Evolutionary conservation across 2,113 vertebrate genomes (phyloP).

Genomic region (Thalassoma bifasciatum): DNA sequence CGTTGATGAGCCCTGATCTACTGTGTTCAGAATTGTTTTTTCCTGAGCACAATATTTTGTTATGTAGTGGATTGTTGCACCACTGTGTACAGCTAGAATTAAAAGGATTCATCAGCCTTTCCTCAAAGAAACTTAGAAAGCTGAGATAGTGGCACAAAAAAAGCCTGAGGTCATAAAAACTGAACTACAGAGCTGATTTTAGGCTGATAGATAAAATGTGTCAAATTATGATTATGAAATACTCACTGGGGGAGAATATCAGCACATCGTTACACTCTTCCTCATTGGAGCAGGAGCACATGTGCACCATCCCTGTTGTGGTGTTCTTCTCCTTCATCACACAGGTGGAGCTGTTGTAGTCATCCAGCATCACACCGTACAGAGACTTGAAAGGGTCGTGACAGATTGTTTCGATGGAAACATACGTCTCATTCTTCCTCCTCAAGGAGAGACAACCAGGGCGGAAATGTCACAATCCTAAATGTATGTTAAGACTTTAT

Average conservation of each 20-base stretch:
- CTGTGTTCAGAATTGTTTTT: no score
- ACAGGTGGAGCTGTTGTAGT: conserved; percentile 84
- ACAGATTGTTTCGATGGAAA: conserved; percentile 91
- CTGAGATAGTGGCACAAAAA: no score
- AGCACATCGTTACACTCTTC: conserved; percentile 90
- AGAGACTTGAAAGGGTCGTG: conserved; percentile 84
- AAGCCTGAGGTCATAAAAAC: no score
- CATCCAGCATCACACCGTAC: conserved; percentile 86
- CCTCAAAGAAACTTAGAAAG: no score
- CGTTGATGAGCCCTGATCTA: no score
- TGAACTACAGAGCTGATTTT: no score
- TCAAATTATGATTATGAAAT: neutral
- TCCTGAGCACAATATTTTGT: no score
- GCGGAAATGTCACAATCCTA: neutral
- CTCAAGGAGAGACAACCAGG: conserved; percentile 69
- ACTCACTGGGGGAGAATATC: conserved; percentile 85
- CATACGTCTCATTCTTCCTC: conserved; percentile 87
- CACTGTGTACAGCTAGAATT: no score
- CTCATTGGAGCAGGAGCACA: conserved; percentile 87
- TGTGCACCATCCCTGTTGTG: conserved; percentile 80
- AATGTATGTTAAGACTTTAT: neutral
- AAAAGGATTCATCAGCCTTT: no score
- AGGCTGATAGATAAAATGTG: no score
- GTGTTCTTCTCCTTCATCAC: conserved; percentile 90
- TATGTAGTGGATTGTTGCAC: no score